phyloP scores from a whole-genome alignment of 2,797 vertebrate genomes.

The Acrossocheilus fasciatus region DNA sequence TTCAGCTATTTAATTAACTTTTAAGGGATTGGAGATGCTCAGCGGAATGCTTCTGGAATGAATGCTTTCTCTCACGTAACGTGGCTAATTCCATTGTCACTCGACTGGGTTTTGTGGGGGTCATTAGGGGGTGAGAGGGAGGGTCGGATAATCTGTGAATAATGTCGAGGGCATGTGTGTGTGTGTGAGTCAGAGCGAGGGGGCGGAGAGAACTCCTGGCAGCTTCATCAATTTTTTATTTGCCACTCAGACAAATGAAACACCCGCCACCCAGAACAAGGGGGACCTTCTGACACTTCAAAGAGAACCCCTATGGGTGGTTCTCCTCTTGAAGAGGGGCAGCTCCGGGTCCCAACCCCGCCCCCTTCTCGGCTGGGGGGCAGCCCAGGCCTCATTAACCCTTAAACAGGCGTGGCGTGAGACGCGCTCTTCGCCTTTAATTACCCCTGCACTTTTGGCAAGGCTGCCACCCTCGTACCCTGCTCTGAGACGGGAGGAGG shows the following conservation, averaged over 20 bases:
- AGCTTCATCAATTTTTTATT: slow-evolving; percentile 99
- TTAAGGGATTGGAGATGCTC: slow-evolving; percentile 3
- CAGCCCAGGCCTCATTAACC: slow-evolving; percentile 99
- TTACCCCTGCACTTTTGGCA: slow-evolving; percentile 82
- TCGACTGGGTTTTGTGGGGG: slow-evolving; percentile 82
- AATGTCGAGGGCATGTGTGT: slow-evolving; percentile 82
- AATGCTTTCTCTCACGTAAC: neutral
- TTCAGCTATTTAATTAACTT: slow-evolving; percentile 38
- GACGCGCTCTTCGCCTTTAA: slow-evolving; percentile 91
- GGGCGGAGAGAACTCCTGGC: slow-evolving; percentile 81
- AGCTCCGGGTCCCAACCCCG: slow-evolving; percentile 68
- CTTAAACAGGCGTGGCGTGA: slow-evolving; percentile 98
- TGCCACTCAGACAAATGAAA: slow-evolving; percentile 99
- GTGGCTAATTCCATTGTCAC: slow-evolving; percentile 76
- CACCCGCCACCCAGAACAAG: slow-evolving; percentile 99
- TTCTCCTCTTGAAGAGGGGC: slow-evolving; percentile 95
- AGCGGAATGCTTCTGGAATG: slow-evolving; percentile 18
- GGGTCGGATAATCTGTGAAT: slow-evolving; percentile 91
- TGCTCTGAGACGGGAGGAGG: slow-evolving; percentile 5
- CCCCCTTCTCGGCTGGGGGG: slow-evolving; percentile 74
- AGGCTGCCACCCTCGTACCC: slow-evolving; percentile 44
- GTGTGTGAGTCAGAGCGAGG: slow-evolving; percentile 32
- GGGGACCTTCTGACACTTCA: slow-evolving; percentile 99
- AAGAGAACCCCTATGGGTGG: slow-evolving; percentile 99
- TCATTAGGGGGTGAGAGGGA: slow-evolving; percentile 94